Percentiles rank a stretch among this genome's conserved stretches.
These are phyloP conservation scores for Exocentrus adspersus DNA, from an alignment of 2,888 invertebrate genomes.

Conservation along the genomic window DNA sequence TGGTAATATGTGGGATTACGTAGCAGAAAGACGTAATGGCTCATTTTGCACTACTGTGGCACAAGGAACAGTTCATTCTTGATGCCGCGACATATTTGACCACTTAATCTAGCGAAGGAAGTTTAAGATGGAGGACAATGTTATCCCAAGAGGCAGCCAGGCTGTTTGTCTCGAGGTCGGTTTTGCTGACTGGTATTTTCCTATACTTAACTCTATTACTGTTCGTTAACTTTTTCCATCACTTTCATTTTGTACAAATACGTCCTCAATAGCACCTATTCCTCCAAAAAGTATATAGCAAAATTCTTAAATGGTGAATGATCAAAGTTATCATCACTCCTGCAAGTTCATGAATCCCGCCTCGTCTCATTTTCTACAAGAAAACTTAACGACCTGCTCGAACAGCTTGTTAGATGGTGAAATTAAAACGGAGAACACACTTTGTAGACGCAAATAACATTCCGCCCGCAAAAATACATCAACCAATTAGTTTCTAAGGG, in stretches of 20 bases:
- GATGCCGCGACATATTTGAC: neutral
- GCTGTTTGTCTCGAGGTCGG: neutral
- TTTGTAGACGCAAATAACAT: slow-evolving; percentile 22
- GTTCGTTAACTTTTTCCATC: neutral
- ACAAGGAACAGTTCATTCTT: neutral
- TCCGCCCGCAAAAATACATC: slow-evolving; percentile 19
- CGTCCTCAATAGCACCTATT: too few relatives aligned
- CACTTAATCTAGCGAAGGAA: neutral
- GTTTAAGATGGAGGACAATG: neutral
- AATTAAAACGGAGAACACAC: slow-evolving; percentile 23
- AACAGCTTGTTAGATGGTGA: slow-evolving; percentile 17
- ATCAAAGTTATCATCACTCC: too few relatives aligned
- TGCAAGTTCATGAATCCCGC: too few relatives aligned
- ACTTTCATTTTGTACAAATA: too few relatives aligned
- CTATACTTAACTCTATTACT: neutral
- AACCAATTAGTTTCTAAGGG: slow-evolving; percentile 24
- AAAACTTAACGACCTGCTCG: slow-evolving; percentile 15
- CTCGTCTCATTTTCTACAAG: too few relatives aligned
- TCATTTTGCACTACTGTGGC: neutral
- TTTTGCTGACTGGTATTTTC: neutral
- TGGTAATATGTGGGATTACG: neutral
- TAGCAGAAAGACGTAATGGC: neutral
- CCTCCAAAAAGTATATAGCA: too few relatives aligned
- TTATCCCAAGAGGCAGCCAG: neutral
- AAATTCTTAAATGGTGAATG: too few relatives aligned